Percentiles rank a stretch among this genome's conserved stretches.
These are phyloP conservation scores for Eremophila alpestris DNA, from an alignment of 2,797 vertebrate species.

Conservation along the genomic window DNA sequence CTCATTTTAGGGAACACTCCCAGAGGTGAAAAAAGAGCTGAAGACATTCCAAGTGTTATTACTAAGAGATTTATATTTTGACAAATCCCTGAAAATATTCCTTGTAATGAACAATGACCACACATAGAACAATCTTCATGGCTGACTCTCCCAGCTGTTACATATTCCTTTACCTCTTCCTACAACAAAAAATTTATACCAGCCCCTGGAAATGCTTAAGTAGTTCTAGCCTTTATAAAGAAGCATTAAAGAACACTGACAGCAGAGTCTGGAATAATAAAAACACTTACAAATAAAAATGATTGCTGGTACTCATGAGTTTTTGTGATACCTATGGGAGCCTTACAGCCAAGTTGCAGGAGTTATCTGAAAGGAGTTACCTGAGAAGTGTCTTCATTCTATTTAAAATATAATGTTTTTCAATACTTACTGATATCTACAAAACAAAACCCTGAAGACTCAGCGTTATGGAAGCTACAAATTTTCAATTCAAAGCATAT, in stretches of 20 bases:
- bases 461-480: not conserved
- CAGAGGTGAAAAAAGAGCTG: accelerated
- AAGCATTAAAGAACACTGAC: not conserved
- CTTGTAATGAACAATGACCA: not conserved
- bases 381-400: not conserved
- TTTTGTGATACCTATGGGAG: not conserved
- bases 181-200: not conserved
- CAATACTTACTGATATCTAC: not conserved
- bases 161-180: not conserved
- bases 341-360: not conserved
- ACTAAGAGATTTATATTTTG: not conserved
- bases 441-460: not conserved
- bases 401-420: not conserved
- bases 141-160: not conserved
- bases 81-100: not conserved
- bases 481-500: not conserved
- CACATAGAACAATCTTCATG: not conserved
- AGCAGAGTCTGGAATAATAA: not conserved
- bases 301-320: not conserved
- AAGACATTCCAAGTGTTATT: not conserved
- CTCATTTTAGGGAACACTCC: not conserved
- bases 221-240: not conserved
- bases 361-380: not conserved
- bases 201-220: not conserved
- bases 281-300: not conserved